Base-by-base conservation (phyloP, 2,888 invertebrate genomes). In the Conus canariensis region DNA sequence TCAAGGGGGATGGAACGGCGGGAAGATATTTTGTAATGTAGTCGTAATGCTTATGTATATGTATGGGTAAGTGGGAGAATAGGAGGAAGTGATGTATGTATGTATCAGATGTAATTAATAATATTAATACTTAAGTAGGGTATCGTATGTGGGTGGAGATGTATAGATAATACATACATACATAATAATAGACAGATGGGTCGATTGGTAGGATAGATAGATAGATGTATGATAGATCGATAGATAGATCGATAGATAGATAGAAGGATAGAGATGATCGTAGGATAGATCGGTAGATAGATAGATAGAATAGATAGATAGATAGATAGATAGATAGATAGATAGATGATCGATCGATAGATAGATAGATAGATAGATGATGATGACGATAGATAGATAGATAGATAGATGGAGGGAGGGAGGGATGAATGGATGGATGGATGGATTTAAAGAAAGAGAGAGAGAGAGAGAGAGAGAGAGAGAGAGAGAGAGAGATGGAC, bases 401-500 rank as follows among this genome's bases (percentile, higher is more conserved):
- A 70, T 14, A 70, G 70, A 70, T 14, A 70, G n/a, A 70, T 14
- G 2, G 70, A 19, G 3, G 70, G 80, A 30, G 80, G 16, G 25
- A 22, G 12, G 16, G 8, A 91, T 59, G 85, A 85, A 91, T n/a
- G 87, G 64, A 87, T 59, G 30, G 19, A 88, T 8, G 70, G 30
- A 88, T 10, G n/a, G 70, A 74, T 6, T 45, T 70, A 88, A 2
- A 74, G 30, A 74, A 56, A 88, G 88, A 88, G 77, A 88, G 77
- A 88, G 88, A 88, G 45, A 88, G 88, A 88, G 74, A 88, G 56
- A 80, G 30, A 80, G 45, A 80, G 80, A 80, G 30, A 80, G 80
- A 80, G 30, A 80, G 30, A 80, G 30, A 80, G 80, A 80, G 80
- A 45, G 14, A 30, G 74, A 45, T 2, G 3, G 45, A 45, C 45